phyloP scores from a whole-genome alignment of 2,888 invertebrate species.

The Aphidoletes aphidimyza region DNA sequence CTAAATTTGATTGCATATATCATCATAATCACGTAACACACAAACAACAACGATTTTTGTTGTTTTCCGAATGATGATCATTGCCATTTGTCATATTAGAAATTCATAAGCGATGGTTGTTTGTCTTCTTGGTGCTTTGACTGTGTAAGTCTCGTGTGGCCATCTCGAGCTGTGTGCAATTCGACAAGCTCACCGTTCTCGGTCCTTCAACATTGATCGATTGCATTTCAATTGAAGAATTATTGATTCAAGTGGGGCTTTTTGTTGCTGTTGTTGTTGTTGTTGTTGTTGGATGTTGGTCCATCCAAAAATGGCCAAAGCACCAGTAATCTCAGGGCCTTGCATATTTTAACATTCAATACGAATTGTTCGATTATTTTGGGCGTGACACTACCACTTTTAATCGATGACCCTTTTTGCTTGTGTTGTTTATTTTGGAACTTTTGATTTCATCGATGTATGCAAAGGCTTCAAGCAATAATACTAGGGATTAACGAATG shows the following conservation, averaged over 20 bases:
- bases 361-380: neutral
- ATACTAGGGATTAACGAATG: neutral
- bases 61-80: conserved; percentile 6
- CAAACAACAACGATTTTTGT: neutral
- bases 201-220: neutral
- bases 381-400: neutral
- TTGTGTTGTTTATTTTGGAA: neutral
- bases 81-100: conserved; percentile 35
- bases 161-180: neutral
- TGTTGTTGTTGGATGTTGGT: too few species aligned
- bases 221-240: neutral
- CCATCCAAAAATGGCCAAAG: too few species aligned
- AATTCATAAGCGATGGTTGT: conserved; percentile 11
- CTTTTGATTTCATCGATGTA: neutral
- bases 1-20: conserved; percentile 44
- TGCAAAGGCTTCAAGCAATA: neutral
- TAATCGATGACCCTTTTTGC: neutral
- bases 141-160: neutral
- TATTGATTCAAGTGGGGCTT: neutral
- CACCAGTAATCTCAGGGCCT: too few species aligned
- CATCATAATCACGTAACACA: conserved; percentile 44
- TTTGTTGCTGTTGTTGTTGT: neutral
- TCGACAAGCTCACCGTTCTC: neutral
- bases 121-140: neutral
- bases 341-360: too few species aligned